A percentile compares a stretch with the other conserved stretches of the same genome.
phyloP scores from a whole-genome alignment of 2,113 vertebrate genomes.

The Herpailurus yagouaroundi region DNA sequence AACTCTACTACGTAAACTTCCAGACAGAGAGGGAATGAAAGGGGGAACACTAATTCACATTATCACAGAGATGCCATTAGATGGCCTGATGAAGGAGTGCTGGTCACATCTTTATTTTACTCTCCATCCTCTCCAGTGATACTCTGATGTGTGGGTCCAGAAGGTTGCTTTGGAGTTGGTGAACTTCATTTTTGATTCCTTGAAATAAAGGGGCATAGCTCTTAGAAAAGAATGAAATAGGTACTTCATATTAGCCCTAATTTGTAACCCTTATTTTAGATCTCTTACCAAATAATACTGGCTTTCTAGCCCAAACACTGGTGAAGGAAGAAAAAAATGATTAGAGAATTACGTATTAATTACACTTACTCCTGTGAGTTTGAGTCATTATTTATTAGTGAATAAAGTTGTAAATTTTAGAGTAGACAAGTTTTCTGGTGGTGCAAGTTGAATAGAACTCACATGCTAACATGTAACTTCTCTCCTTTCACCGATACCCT shows the following conservation, averaged over 20 bases:
- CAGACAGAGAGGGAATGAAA: not conserved
- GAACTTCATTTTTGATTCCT: not conserved
- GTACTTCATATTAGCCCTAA: not conserved
- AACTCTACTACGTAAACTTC: not conserved
- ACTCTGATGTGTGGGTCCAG: not conserved
- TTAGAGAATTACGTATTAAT: not conserved
- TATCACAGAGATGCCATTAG: not conserved
- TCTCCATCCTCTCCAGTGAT: not conserved
- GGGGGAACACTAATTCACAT: not conserved
- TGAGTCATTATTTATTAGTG: not conserved
- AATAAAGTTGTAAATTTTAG: slow-evolving; percentile 12
- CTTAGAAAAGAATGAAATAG: not conserved
- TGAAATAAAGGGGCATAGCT: not conserved
- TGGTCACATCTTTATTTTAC: not conserved
- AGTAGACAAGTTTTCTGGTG: not conserved
- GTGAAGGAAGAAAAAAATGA: not conserved
- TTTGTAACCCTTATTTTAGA: not conserved
- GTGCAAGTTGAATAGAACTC: not conserved
- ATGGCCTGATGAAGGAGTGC: not conserved
- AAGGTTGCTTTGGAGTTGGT: not conserved
- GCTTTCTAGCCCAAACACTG: slow-evolving; percentile 13
- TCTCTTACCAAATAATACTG: not conserved
- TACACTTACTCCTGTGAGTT: not conserved
- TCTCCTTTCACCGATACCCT: not conserved
- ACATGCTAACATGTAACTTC: not conserved